Evolutionary conservation across 2,888 invertebrate species (phyloP), one percentile per base, ranked within the genome.

Genomic region (Lasioglossum vierecki): DNA sequence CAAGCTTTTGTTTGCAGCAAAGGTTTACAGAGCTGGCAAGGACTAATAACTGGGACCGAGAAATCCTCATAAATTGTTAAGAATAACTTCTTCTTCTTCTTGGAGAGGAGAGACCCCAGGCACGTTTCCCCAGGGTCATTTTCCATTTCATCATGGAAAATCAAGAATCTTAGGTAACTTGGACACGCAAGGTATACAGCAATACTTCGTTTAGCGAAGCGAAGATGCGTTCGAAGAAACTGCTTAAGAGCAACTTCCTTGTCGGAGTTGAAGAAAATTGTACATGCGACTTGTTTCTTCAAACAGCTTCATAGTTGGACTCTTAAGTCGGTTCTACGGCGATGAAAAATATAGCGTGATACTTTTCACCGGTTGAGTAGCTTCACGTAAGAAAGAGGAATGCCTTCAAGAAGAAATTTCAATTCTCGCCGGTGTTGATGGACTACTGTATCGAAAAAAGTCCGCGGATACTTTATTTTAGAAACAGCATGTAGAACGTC

Each of bases 401-500:
- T 57, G n/a, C 11, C 57, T 57, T 4, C 57, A 11, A 35, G 39
- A 60, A 66, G 57, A 39, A 35, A 75, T 44, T 79, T 79, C 57
- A 26, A 68, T 77, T 41, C 73, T 35, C 68, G 9, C 18, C 11
- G 39, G 68, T 73, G 73, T 57, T 57, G 74, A 78, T 57, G 73
- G 41, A 79, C 76, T 26, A n/a, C 46, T 41, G 11, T 35, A 57
- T 77, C 41, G 44, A 41, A 70, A 74, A 63, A 82, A 82, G 63
- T 83, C 75, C 66, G 75, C 66, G 75, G 66, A 57, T 72, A 75
- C 57, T 83, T 72, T 72, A 72, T 83, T 83, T 84, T 80, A 63
- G 85, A 80, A 80, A 57, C 84, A 80, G 79, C 84, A 73, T 85
- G 75, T 85, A 85, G 68, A 80, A 78, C 77, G 77, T 72, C 87